Evolutionary conservation across 2,797 vertebrate species (phyloP), one percentile per base, ranked within the genome.

Genomic region (Sebastes dallii): DNA sequence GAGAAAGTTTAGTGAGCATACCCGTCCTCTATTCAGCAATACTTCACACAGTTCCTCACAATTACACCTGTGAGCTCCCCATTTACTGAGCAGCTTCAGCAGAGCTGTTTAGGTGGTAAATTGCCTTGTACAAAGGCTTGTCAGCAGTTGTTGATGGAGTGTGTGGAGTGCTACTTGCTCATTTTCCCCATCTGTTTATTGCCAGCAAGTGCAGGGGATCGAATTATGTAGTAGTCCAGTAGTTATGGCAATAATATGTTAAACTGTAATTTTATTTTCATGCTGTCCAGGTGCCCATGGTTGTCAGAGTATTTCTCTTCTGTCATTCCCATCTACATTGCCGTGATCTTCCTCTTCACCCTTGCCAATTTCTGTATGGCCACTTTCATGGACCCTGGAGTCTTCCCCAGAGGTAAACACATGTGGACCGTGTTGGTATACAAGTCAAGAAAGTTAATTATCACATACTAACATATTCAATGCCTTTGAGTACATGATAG

Each of bases 331-430:
- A 89, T 97, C 90, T 99, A 99, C 95, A 97, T 95, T 94, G 96
- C 93, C 0, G 90, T 98, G 58, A 96, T 99, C 93, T 99, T 99
- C 94, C 97, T 99, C 88, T 99, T 99, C 58, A 99, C 99, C 66
- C 95, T 99, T 89, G 97, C 98, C 93, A 99, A 99, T 95, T 99
- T 99, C 95, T 99, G 97, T 91, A 99, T 99, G 98, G 98, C 98
- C 88, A 99, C 98, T 42, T 99, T 99, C 93, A 99, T 99, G 98
- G 98, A 99, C 93, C 98, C 98, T 0, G 98, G 98, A 82, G 95
- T 99, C 91, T 99, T 99, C 90, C 98, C 98, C 0, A 96, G 98
- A 98, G 98, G 98, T 99, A 94, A 81, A 70, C 18, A 30, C 25
- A 66, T 10, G 9, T 5, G 1, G 32, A 46, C 36, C 14, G 4